These are phyloP conservation scores for Lochmaea crataegi DNA, from an alignment of 2,888 invertebrate species.

Conservation along the genomic window DNA sequence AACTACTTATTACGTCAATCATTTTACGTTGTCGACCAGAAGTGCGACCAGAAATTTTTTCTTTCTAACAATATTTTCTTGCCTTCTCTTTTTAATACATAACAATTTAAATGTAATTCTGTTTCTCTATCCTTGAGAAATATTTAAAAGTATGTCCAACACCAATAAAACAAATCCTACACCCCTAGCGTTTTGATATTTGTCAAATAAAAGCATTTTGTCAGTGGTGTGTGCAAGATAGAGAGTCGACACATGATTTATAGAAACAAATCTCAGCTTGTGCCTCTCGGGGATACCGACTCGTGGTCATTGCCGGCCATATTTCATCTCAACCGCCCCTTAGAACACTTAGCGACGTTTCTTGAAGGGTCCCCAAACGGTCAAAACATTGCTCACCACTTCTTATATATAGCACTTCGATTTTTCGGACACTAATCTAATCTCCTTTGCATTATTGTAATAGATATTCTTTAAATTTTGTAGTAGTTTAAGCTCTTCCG, in stretches of 20 bases:
- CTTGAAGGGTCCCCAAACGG: conserved; percentile 31
- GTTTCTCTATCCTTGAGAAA: too few species aligned
- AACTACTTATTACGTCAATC: neutral
- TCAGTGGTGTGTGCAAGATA: conserved; percentile 49
- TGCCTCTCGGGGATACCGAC: conserved; percentile 46
- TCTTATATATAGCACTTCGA: conserved; percentile 30
- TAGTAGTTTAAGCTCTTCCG: too few species aligned
- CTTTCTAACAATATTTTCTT: too few species aligned
- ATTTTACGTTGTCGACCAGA: too few species aligned
- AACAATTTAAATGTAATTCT: too few species aligned
- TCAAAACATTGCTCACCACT: conserved; percentile 32
- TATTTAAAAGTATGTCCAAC: conserved; percentile 11
- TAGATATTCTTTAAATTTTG: too few species aligned
- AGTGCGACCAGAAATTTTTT: too few species aligned
- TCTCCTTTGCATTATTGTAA: conserved; percentile 14
- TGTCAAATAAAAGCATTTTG: conserved; percentile 55
- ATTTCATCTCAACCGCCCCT: conserved; percentile 49
- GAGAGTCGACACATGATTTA: conserved; percentile 49
- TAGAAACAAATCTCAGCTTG: conserved; percentile 51
- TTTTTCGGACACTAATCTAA: conserved; percentile 33
- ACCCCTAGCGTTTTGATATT: conserved; percentile 49
- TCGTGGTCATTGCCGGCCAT: conserved; percentile 50
- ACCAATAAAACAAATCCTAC: conserved; percentile 38
- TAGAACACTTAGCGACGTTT: conserved; percentile 42
- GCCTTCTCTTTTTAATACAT: too few species aligned